phyloP scores from a whole-genome alignment of 2,888 invertebrate genomes.

The Imbricaverruca yamaguchii region DNA sequence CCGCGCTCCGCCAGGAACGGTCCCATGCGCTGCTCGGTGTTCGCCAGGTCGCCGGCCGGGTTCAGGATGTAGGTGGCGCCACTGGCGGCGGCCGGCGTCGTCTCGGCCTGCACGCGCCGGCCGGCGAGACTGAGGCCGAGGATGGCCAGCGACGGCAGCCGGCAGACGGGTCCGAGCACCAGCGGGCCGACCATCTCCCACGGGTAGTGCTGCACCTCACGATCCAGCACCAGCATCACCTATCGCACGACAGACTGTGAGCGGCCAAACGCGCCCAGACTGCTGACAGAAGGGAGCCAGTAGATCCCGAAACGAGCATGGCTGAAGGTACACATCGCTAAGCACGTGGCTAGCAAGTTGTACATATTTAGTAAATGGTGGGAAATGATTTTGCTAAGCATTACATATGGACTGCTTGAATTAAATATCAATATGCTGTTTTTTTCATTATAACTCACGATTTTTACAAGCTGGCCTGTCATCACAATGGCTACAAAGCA shows the following conservation, averaged over 20 bases:
- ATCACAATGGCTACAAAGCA: too few relatives aligned
- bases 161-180: constrained; percentile 57
- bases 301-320: too few relatives aligned
- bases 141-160: constrained; percentile 58
- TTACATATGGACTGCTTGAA: too few relatives aligned
- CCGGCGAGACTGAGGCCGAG: constrained; percentile 35
- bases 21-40: constrained; percentile 55
- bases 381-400: too few relatives aligned
- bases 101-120: constrained; percentile 26
- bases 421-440: too few relatives aligned
- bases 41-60: constrained; percentile 58
- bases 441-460: too few relatives aligned
- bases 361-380: too few relatives aligned
- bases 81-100: not conserved
- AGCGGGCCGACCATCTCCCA: constrained; percentile 67
- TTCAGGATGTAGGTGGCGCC: constrained; percentile 53
- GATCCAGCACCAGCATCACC: constrained; percentile 36
- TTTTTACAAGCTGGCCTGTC: too few relatives aligned
- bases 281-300: too few relatives aligned
- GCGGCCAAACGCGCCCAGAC: too few relatives aligned
- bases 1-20: constrained; percentile 48
- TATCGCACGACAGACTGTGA: constrained; percentile 6
- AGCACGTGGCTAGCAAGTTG: too few relatives aligned
- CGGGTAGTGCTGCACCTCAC: constrained; percentile 43
- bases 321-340: too few relatives aligned